Evolutionary conservation across 2,888 invertebrate genomes (phyloP).

Genomic region (Hybos culiciformis): DNA sequence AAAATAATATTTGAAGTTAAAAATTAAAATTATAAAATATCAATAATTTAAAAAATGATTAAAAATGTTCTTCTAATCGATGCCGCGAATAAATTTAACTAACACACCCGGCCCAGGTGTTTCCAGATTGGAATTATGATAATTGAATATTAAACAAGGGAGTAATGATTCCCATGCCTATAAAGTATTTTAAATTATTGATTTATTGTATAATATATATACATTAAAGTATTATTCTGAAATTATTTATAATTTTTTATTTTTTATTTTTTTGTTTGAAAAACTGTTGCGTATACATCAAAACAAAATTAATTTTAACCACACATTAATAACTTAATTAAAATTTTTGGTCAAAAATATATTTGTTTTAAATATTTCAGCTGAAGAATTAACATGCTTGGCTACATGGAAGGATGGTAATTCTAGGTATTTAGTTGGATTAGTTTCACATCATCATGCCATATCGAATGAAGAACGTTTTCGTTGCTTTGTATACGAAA

Average conservation of each 20-base stretch:
- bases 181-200: too few relatives aligned
- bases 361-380: conserved; percentile 36
- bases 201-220: too few relatives aligned
- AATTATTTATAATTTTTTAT: conserved; percentile 12
- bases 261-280: background rate
- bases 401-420: conserved; percentile 93
- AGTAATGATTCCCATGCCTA: too few relatives aligned
- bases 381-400: conserved; percentile 80
- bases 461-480: conserved; percentile 86
- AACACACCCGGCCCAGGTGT: too few relatives aligned
- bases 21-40: background rate
- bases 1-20: too few relatives aligned
- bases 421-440: conserved; percentile 77
- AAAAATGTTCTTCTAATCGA: too few relatives aligned
- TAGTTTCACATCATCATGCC: conserved; percentile 77
- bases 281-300: background rate
- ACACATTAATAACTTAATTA: background rate
- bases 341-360: background rate
- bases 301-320: background rate
- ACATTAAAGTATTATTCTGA: too few relatives aligned
- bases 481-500: conserved; percentile 90
- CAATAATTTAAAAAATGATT: background rate
- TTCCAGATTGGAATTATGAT: too few relatives aligned
- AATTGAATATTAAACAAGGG: too few relatives aligned
- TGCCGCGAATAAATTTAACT: too few relatives aligned